Percentiles rank a stretch among this genome's conserved stretches.
These are phyloP conservation scores for Acromyrmex heyeri DNA, from an alignment of 1,140 invertebrate genomes.

Conservation along the genomic window DNA sequence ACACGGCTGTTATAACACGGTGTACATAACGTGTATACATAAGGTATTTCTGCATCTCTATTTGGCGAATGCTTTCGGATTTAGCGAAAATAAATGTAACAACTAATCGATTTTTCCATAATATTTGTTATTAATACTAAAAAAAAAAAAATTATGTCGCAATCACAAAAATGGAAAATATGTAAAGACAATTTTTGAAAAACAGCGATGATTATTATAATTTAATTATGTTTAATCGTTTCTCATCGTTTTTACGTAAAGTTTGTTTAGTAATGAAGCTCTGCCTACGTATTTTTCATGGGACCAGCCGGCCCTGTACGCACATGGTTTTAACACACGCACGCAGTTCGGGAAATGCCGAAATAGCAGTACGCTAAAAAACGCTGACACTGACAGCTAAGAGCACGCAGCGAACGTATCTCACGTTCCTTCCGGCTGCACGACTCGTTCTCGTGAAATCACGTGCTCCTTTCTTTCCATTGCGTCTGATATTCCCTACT, in stretches of 20 bases:
- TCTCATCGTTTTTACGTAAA: not conserved
- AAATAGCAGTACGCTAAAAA: conserved; percentile 79
- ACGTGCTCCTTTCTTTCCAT: not conserved
- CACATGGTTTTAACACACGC: conserved; percentile 55
- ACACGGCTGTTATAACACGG: conserved; percentile 15
- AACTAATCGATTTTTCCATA: not conserved
- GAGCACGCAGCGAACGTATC: conserved; percentile 58
- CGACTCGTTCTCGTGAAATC: conserved; percentile 45
- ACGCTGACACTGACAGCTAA: conserved; percentile 76
- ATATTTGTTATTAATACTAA: not conserved
- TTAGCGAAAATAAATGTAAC: not conserved
- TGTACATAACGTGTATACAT: not conserved
- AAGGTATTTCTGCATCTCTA: conserved; percentile 1
- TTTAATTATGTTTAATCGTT: not conserved
- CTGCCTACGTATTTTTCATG: conserved; percentile 43
- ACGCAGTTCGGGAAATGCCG: conserved; percentile 67
- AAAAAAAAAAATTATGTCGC: not conserved
- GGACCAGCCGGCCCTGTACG: conserved; percentile 22
- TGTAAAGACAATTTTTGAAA: not conserved
- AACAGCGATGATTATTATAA: not conserved
- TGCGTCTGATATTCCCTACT: too few relatives aligned
- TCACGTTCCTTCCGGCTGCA: conserved; percentile 36
- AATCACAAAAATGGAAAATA: not conserved
- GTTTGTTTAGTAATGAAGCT: not conserved
- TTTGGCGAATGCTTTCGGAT: not conserved